These are phyloP conservation scores for Galeopterus variegatus DNA, from an alignment of 2,113 vertebrate species.

Conservation along the genomic window DNA sequence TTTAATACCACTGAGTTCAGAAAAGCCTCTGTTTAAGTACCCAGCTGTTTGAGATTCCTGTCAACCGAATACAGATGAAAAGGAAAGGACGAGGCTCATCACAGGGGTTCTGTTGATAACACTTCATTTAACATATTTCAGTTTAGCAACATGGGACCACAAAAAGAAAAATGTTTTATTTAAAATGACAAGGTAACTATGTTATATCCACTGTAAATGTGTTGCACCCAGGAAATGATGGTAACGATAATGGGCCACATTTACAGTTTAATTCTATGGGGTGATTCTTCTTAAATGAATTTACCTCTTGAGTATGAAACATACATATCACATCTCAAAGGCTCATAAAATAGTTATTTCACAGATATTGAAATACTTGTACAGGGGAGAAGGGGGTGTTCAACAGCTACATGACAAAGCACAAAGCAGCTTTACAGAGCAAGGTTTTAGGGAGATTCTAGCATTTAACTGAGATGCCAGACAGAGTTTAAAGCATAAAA, in stretches of 20 bases:
- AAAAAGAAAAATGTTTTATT: constrained; percentile 72
- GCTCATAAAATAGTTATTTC: constrained; percentile 17
- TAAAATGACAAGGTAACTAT: constrained; percentile 64
- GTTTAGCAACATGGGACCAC: constrained; percentile 39
- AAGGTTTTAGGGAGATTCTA: background rate
- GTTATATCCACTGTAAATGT: constrained; percentile 28
- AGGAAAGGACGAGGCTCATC: constrained; percentile 23
- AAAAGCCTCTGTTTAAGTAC: constrained; percentile 52
- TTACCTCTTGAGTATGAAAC: background rate
- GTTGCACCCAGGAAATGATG: constrained; percentile 43
- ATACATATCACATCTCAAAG: background rate
- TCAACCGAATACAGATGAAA: constrained; percentile 40
- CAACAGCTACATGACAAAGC: background rate
- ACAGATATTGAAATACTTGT: background rate
- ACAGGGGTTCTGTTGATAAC: constrained; percentile 71
- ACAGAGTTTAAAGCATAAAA: background rate
- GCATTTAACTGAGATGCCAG: constrained; percentile 43
- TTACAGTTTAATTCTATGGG: constrained; percentile 23
- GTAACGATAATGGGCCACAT: background rate
- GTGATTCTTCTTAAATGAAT: constrained; percentile 23
- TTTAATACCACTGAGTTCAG: constrained; percentile 8
- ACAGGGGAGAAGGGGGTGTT: fast-evolving
- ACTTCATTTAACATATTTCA: constrained; percentile 69
- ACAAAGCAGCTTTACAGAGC: background rate
- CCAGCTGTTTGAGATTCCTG: constrained; percentile 34